phyloP scores from a whole-genome alignment of 2,888 invertebrate genomes.

The Drosophila putrida region DNA sequence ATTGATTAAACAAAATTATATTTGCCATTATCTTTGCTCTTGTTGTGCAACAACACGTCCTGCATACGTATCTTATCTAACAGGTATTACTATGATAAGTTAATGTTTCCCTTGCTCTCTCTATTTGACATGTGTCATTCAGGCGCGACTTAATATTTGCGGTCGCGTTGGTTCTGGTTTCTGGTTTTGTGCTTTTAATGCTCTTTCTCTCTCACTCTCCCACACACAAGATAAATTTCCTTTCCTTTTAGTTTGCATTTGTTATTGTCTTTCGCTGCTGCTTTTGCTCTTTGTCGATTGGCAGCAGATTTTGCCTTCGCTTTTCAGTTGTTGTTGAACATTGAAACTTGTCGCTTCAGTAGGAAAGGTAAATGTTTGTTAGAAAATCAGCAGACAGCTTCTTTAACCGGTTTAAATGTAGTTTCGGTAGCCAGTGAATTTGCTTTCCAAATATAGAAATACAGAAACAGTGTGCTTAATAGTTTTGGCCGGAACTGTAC shows the following conservation, averaged over 20 bases:
- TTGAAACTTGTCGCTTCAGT: constrained; percentile 68
- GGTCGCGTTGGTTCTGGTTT: constrained; percentile 5
- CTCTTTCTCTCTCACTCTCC: constrained; percentile 19
- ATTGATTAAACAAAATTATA: constrained; percentile 58
- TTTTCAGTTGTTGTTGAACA: constrained; percentile 64
- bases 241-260: constrained; percentile 36
- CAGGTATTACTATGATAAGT: constrained; percentile 39
- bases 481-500: constrained; percentile 18
- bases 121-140: constrained; percentile 36
- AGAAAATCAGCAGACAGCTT: constrained; percentile 9
- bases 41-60: constrained; percentile 37
- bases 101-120: constrained; percentile 11
- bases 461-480: constrained; percentile 18
- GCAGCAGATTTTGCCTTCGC: constrained; percentile 42
- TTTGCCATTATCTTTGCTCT: constrained; percentile 43
- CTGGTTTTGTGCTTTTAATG: constrained; percentile 23
- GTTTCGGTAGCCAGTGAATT: constrained; percentile 12
- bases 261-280: constrained; percentile 33
- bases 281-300: constrained; percentile 47
- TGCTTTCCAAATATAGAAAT: background rate
- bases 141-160: constrained; percentile 35
- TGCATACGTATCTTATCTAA: constrained; percentile 50
- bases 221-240: constrained; percentile 37
- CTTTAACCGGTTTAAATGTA: constrained; percentile 46
- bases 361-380: constrained; percentile 52